Conservation (phyloP, 2,888 invertebrate genomes). For the Machimus rusticus region DNA sequence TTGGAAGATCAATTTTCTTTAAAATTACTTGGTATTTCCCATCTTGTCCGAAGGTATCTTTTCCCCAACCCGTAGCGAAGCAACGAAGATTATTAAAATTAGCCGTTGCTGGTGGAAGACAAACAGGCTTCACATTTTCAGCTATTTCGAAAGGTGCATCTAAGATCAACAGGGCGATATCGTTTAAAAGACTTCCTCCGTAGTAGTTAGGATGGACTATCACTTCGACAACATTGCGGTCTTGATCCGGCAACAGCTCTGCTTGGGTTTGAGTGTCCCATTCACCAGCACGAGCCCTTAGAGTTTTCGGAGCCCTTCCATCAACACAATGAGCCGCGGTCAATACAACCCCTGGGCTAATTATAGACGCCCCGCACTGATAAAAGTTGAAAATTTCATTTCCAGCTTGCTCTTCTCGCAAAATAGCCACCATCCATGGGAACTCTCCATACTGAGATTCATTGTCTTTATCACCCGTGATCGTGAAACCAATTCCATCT, state of each 20-base stretch:
- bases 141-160: conserved; percentile 68
- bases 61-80: conserved; percentile 60
- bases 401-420: no score
- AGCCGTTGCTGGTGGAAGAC: conserved; percentile 66
- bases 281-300: conserved; percentile 75
- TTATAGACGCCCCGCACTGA: no score
- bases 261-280: conserved; percentile 81
- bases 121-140: conserved; percentile 76
- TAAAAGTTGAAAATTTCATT: no score
- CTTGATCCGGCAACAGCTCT: conserved; percentile 76
- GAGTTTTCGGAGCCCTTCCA: conserved; percentile 50
- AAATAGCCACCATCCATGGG: no score
- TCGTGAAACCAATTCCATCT: no score
- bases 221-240: conserved; percentile 68
- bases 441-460: no score
- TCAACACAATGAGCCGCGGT: no score
- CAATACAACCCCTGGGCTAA: no score
- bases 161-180: conserved; percentile 76
- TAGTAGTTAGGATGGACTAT: conserved; percentile 71
- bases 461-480: no score
- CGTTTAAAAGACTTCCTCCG: conserved; percentile 73
- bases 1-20: conserved; percentile 75
- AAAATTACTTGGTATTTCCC: conserved; percentile 70
- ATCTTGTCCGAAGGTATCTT: conserved; percentile 58
- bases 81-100: conserved; percentile 57